Evolutionary conservation across 2,113 vertebrate genomes (phyloP).

Genomic region (Pristiophorus japonicus): DNA sequence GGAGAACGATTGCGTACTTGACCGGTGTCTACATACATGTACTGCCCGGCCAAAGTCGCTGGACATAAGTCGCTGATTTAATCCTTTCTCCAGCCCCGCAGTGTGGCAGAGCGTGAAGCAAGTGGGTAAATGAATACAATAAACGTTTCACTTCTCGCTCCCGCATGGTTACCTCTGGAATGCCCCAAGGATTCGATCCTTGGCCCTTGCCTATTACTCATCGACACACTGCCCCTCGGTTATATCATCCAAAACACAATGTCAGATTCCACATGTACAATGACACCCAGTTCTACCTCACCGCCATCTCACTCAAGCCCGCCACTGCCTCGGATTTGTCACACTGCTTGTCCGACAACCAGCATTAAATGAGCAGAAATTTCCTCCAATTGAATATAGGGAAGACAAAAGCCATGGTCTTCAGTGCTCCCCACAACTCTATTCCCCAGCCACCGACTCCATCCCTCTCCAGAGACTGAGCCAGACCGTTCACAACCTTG

Average conservation of each 20-base stretch:
- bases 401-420: too few relatives aligned
- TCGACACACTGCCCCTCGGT: background rate
- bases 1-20: background rate
- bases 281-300: background rate
- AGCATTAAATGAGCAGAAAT: too few relatives aligned
- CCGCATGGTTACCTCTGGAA: background rate
- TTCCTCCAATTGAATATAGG: too few relatives aligned
- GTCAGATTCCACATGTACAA: background rate
- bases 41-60: background rate
- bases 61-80: background rate
- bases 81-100: background rate
- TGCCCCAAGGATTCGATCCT: background rate
- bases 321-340: background rate
- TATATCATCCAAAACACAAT: background rate
- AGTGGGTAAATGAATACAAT: background rate
- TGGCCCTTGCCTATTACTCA: background rate
- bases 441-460: background rate
- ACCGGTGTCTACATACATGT: background rate
- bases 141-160: background rate
- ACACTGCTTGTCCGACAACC: background rate
- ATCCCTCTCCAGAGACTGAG: background rate
- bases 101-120: background rate
- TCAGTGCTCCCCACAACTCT: background rate
- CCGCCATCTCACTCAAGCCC: background rate
- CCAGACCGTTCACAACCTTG: background rate